Conservation (phyloP, 2,888 invertebrate genomes). For the Monoplex corrugatus region DNA sequence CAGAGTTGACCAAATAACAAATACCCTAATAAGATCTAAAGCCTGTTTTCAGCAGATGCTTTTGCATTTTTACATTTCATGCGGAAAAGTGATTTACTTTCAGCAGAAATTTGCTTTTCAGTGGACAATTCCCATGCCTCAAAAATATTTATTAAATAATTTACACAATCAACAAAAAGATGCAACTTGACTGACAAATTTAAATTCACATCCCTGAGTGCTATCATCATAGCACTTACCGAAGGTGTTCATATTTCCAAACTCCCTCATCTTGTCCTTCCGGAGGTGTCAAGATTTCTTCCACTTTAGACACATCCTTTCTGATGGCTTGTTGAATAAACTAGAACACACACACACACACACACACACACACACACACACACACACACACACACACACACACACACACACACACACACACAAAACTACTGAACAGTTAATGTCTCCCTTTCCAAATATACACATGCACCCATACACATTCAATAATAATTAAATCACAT, state of each 20-base stretch:
- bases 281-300: conserved; percentile 96
- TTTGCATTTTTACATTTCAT: too few species aligned
- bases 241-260: conserved; percentile 99
- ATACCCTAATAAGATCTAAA: too few species aligned
- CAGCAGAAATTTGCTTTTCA: too few species aligned
- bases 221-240: conserved; percentile 83
- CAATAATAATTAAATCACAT: too few species aligned
- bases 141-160: background rate
- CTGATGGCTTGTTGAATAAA: conserved; percentile 99
- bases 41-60: too few species aligned
- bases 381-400: background rate
- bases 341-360: conserved; percentile 64
- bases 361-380: background rate
- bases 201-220: too few species aligned
- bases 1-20: too few species aligned
- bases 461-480: background rate
- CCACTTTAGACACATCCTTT: conserved; percentile 95
- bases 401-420: background rate
- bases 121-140: background rate
- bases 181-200: background rate
- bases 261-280: conserved; percentile 99
- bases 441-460: too few species aligned
- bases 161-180: background rate
- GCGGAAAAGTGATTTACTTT: too few species aligned
- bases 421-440: too few species aligned